Conservation (phyloP, 2,888 invertebrate genomes). For the Trichogramma dendrolimi region DNA sequence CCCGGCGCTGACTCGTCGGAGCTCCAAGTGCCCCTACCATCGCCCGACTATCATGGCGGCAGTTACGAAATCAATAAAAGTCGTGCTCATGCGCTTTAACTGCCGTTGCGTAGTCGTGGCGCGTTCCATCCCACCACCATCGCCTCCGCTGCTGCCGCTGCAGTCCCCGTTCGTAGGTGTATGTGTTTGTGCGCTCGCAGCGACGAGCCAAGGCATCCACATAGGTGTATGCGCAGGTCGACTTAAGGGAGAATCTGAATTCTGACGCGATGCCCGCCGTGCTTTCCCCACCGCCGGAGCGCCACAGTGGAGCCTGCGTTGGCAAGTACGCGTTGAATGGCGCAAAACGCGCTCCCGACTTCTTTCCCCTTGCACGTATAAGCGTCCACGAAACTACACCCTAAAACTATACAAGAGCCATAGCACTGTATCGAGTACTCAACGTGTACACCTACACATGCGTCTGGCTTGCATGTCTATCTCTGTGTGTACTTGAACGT, state of each 20-base stretch:
- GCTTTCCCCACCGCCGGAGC: too few relatives aligned
- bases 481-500: too few relatives aligned
- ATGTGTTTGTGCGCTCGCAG: constrained; percentile 12
- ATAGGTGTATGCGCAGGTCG: too few relatives aligned
- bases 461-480: too few relatives aligned
- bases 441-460: constrained; percentile 32
- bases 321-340: constrained; percentile 23
- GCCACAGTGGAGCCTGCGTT: neutral
- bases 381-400: constrained; percentile 41
- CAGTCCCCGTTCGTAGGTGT: constrained; percentile 11
- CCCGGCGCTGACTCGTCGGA: constrained; percentile 32
- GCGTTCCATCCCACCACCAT: constrained; percentile 30
- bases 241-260: too few relatives aligned
- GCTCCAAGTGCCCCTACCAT: constrained; percentile 27
- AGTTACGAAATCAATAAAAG: constrained; percentile 54
- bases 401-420: constrained; percentile 47
- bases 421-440: constrained; percentile 39
- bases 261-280: too few relatives aligned
- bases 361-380: constrained; percentile 41
- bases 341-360: constrained; percentile 31
- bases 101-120: constrained; percentile 37
- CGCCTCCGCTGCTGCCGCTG: constrained; percentile 28
- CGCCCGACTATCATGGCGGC: constrained; percentile 51
- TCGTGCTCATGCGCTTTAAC: constrained; percentile 54
- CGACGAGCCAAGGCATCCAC: constrained; percentile 12